phyloP scores from a whole-genome alignment of 2,888 invertebrate genomes.

The Parnassius apollo region DNA sequence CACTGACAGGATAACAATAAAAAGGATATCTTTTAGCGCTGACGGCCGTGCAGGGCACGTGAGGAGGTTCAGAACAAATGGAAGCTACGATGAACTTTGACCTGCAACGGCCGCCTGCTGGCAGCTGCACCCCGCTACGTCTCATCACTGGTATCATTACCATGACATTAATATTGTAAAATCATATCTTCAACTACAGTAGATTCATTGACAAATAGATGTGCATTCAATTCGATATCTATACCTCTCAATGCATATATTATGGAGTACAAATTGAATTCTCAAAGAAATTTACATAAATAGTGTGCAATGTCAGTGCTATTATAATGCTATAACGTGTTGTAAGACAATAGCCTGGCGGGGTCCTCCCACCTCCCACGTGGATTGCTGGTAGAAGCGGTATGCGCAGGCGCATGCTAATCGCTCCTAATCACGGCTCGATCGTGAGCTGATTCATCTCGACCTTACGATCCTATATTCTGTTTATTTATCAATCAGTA shows the following conservation, averaged over 20 bases:
- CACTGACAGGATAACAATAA: constrained; percentile 69
- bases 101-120: constrained; percentile 44
- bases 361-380: constrained; percentile 75
- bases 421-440: constrained; percentile 74
- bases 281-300: constrained; percentile 75
- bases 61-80: constrained; percentile 57
- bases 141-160: constrained; percentile 23
- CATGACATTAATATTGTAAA: constrained; percentile 11
- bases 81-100: constrained; percentile 57
- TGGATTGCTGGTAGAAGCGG: constrained; percentile 52
- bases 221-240: constrained; percentile 19
- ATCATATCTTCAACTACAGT: constrained; percentile 9
- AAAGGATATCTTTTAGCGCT: constrained; percentile 63
- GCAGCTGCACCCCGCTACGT: constrained; percentile 40
- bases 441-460: constrained; percentile 77
- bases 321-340: constrained; percentile 73
- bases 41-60: constrained; percentile 39
- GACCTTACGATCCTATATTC: constrained; percentile 60
- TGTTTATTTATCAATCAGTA: constrained; percentile 78
- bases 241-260: constrained; percentile 36
- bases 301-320: constrained; percentile 72
- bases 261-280: constrained; percentile 75
- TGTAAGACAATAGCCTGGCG: constrained; percentile 71
- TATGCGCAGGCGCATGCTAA: constrained; percentile 68
- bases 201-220: constrained; percentile 24